A percentile compares a stretch with the other conserved stretches of the same genome.
These are phyloP conservation scores for Mustela lutreola DNA, from an alignment of 2,113 vertebrate species.

Conservation along the genomic window DNA sequence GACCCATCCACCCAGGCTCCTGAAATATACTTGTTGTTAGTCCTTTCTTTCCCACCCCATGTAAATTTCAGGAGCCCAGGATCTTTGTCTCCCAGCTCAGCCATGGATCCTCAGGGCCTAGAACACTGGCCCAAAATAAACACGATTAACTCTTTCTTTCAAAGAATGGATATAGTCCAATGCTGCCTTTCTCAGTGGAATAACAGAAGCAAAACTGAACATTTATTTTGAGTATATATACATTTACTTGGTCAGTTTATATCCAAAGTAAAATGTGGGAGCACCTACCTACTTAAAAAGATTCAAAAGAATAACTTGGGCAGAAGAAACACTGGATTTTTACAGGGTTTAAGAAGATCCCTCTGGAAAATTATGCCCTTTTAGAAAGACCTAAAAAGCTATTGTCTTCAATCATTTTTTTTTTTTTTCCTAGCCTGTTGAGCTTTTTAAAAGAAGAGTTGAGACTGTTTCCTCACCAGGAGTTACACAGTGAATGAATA, in stretches of 20 bases:
- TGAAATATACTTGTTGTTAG: not conserved
- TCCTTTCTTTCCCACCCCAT: not conserved
- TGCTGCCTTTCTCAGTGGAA: not conserved
- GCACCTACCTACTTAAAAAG: not conserved
- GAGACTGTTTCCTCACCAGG: conserved; percentile 57
- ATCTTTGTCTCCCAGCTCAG: not conserved
- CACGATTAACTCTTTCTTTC: not conserved
- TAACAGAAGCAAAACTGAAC: not conserved
- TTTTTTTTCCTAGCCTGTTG: not conserved
- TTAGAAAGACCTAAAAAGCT: conserved; percentile 33
- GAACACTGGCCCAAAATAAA: not conserved
- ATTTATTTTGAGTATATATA: conserved; percentile 19
- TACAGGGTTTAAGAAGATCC: conserved; percentile 26
- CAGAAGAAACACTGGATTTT: conserved; percentile 27
- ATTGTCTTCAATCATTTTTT: conserved; percentile 25
- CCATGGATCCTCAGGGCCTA: not conserved
- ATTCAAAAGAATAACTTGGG: conserved; percentile 49
- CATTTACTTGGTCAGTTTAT: conserved; percentile 12
- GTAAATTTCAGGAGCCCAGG: not conserved
- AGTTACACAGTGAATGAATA: conserved; percentile 54
- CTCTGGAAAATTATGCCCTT: not conserved
- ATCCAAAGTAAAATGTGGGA: conserved; percentile 30
- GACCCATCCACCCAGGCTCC: not conserved
- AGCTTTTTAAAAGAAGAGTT: conserved; percentile 52
- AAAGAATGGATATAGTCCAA: not conserved